These are phyloP conservation scores for Palythoa grandiflora DNA, from an alignment of 92 coral and sea anemone genomes.

Conservation along the genomic window DNA sequence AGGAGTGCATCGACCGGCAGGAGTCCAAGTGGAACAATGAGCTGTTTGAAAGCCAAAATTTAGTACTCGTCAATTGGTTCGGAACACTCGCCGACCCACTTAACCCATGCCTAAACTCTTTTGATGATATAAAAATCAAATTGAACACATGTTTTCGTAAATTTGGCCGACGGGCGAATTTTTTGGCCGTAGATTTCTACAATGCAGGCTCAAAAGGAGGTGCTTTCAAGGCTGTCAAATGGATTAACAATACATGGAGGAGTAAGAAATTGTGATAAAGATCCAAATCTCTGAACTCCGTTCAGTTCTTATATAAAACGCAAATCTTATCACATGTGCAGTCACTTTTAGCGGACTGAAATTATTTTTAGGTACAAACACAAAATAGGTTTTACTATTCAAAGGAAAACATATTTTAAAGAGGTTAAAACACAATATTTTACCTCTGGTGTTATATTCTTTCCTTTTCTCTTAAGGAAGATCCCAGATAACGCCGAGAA, in stretches of 20 bases:
- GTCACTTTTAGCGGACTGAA: no score
- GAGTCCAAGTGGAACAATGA: slow-evolving; percentile 73
- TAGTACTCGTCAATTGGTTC: slow-evolving; percentile 94
- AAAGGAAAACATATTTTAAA: no score
- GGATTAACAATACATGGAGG: slow-evolving; percentile 83
- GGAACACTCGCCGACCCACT: slow-evolving; percentile 81
- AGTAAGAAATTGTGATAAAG: slow-evolving; percentile 40
- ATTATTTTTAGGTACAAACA: no score
- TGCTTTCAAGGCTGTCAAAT: slow-evolving; percentile 86
- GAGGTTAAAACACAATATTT: no score
- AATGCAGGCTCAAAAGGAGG: slow-evolving; percentile 85
- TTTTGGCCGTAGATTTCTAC: slow-evolving; percentile 92
- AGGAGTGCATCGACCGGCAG: slow-evolving; percentile 90
- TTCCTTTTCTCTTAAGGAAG: no score
- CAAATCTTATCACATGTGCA: no score
- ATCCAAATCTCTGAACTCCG: not conserved
- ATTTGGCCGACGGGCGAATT: slow-evolving; percentile 94
- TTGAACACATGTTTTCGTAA: slow-evolving; percentile 75
- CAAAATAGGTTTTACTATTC: no score
- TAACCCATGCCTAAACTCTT: slow-evolving; percentile 91
- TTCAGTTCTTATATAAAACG: no score
- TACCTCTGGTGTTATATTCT: no score
- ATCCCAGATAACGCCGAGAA: no score
- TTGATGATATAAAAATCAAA: slow-evolving; percentile 65
- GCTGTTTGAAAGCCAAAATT: slow-evolving; percentile 62